Conservation (phyloP, 2,113 vertebrate genomes). For the Zosterops hypoxanthus region DNA sequence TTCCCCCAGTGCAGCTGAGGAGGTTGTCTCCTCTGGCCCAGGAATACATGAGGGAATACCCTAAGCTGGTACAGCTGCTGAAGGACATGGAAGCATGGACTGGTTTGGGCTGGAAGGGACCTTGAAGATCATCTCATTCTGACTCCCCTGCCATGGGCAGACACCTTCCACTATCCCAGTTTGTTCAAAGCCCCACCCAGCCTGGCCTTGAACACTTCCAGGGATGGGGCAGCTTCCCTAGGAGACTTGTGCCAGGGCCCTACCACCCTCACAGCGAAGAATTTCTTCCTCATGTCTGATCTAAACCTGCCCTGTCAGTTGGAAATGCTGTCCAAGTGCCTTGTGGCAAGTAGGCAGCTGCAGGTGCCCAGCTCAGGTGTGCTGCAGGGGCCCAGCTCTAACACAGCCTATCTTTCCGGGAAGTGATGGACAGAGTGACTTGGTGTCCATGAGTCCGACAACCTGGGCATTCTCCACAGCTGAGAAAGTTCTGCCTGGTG, state of each 20-base stretch:
- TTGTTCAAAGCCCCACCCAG: neutral
- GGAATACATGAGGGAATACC: neutral
- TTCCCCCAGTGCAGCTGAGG: neutral
- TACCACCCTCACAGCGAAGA: neutral
- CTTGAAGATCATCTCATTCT: neutral
- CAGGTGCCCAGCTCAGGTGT: neutral
- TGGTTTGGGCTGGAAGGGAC: neutral
- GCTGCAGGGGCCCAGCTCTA: neutral
- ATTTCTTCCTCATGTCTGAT: neutral
- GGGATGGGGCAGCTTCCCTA: neutral
- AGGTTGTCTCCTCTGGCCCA: neutral
- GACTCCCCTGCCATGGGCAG: neutral
- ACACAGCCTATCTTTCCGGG: neutral
- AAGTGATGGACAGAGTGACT: neutral
- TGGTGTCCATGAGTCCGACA: rapidly evolving
- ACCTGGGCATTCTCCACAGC: neutral
- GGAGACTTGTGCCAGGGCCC: neutral
- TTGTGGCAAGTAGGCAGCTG: neutral
- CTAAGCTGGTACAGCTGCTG: neutral
- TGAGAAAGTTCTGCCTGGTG: neutral
- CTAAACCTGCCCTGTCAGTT: neutral
- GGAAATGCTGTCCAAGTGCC: neutral
- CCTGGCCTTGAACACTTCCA: neutral
- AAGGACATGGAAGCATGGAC: neutral
- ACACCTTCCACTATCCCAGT: too few relatives aligned